Percentiles rank a stretch among this genome's conserved stretches.
phyloP scores from a whole-genome alignment of 2,113 vertebrate genomes.

The Recurvirostra avosetta region DNA sequence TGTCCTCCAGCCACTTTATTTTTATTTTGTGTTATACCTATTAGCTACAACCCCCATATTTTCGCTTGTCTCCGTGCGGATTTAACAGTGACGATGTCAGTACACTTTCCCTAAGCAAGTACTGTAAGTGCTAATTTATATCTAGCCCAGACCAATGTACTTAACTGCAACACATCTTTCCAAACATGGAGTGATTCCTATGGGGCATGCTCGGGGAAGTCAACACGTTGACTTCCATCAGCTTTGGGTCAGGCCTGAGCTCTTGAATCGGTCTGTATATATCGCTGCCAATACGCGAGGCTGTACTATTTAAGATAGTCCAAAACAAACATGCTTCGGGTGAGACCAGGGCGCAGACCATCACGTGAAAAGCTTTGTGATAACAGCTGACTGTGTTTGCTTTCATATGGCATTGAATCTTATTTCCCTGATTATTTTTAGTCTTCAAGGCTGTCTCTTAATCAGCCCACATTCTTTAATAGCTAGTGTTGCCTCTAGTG shows the following conservation, averaged over 20 bases:
- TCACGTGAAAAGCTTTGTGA: background rate
- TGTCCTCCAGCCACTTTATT: background rate
- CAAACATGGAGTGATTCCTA: background rate
- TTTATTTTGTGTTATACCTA: background rate
- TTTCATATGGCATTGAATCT: background rate
- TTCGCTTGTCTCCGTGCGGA: background rate
- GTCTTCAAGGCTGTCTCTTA: background rate
- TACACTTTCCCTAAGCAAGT: background rate
- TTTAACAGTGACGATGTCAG: background rate
- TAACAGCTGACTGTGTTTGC: background rate
- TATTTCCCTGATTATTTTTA: constrained; percentile 11
- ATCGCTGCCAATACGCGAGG: background rate
- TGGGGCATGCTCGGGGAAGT: background rate
- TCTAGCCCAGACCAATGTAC: background rate
- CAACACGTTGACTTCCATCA: background rate
- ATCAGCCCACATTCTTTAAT: background rate
- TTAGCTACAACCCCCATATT: background rate
- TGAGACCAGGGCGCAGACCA: background rate
- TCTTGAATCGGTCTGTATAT: background rate
- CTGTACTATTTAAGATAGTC: background rate
- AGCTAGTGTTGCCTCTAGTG: background rate
- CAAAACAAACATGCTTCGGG: background rate
- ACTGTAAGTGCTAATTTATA: background rate
- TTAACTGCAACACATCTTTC: background rate
- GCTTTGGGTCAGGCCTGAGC: background rate